Conservation (phyloP, 2,797 vertebrate species). For the Fistularia tabacaria region DNA sequence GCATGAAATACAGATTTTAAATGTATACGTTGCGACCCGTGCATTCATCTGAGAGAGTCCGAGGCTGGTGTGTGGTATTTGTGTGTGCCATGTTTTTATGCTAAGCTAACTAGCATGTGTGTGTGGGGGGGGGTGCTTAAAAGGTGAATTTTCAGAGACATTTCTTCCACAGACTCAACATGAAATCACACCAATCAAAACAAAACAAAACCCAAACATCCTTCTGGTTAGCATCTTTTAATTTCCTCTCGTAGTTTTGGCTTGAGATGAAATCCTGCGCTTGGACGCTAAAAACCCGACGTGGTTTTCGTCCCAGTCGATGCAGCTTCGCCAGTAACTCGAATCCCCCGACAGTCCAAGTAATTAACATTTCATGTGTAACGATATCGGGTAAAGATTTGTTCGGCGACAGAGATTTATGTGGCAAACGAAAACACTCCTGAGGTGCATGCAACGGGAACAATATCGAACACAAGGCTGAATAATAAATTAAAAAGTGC, state of each 20-base stretch:
- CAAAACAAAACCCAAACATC: conserved; percentile 11
- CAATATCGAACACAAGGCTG: conserved; percentile 29
- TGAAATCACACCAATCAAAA: conserved; percentile 12
- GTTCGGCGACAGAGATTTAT: conserved; percentile 12
- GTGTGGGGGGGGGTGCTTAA: no score
- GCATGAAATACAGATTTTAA: no score
- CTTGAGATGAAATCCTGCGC: conserved; percentile 37
- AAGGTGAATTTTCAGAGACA: no score
- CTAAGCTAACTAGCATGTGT: no score
- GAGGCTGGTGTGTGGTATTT: no score
- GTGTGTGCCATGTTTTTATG: no score
- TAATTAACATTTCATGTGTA: conserved; percentile 32
- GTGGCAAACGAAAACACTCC: conserved; percentile 25
- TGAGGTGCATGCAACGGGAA: conserved; percentile 65
- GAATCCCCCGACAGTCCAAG: conserved; percentile 36
- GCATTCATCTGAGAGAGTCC: no score
- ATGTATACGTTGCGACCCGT: no score
- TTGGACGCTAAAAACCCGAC: conserved; percentile 24
- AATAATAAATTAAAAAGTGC: conserved; percentile 52
- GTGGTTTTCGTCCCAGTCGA: conserved; percentile 34
- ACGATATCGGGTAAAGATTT: conserved; percentile 18
- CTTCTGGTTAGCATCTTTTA: conserved; percentile 46
- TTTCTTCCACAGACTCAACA: background rate
- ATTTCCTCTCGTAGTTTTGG: conserved; percentile 46
- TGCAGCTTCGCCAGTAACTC: conserved; percentile 24